These are phyloP conservation scores for Bolinopsis microptera DNA, from an alignment of 37 sponge, comb jelly and placozoan genomes.

Conservation along the genomic window DNA sequence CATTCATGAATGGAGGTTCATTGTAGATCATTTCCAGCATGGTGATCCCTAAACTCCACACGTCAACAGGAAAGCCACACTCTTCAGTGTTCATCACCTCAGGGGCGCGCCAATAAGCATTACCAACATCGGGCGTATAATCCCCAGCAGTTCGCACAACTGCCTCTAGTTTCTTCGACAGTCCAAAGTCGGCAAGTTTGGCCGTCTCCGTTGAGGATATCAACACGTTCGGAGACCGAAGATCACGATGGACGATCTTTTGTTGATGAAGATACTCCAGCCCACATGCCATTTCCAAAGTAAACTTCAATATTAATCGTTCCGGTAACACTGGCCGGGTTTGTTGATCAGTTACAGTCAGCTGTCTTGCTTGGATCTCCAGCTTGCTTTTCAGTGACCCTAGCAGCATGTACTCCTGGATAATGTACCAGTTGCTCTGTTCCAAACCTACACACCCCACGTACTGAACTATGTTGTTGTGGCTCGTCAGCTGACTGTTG, in stretches of 20 bases:
- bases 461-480: constrained; percentile 53
- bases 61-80: constrained; percentile 3
- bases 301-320: background rate
- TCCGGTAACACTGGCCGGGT: background rate
- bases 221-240: background rate
- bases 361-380: background rate
- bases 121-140: constrained; percentile 31
- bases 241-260: constrained; percentile 8
- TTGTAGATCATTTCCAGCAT: constrained; percentile 1
- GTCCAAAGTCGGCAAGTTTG: constrained; percentile 18
- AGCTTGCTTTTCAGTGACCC: background rate
- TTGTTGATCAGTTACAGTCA: background rate
- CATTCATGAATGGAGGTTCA: constrained; percentile 18
- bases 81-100: background rate
- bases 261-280: background rate
- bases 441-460: background rate
- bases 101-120: constrained; percentile 8
- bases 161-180: constrained; percentile 27
- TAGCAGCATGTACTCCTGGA: background rate
- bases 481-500: constrained; percentile 1
- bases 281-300: background rate
- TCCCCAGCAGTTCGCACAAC: background rate
- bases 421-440: constrained; percentile 17
- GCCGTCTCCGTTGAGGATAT: background rate
- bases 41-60: constrained; percentile 49